Base-by-base conservation (phyloP, 2,797 vertebrate genomes). In the Scyliorhinus canicula region DNA sequence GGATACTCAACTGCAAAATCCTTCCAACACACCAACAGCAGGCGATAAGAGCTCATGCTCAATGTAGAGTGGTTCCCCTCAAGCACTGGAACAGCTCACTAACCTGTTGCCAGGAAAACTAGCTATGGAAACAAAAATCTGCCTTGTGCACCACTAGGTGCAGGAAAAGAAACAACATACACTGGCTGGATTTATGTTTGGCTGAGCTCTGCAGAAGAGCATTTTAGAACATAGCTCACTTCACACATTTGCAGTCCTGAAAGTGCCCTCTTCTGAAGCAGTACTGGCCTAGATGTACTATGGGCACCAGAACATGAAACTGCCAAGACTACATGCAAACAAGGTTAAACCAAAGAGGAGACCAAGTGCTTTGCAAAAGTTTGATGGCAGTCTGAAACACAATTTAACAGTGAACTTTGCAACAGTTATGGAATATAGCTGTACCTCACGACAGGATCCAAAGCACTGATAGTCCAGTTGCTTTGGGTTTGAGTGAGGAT, bases 401-500 rank as follows among this genome's bases (percentile, higher is more conserved):
- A 21, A 35, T 16, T 3, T 8, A 7, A 40, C 14, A 44, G 40
- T 82, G 40, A 44, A 47, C 77, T 47, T n/a, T 16, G 5, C n/a
- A 79, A 6, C 44, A 26, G 40, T 28, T 55, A 95, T 12, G 35
- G 31, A 35, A 82, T 24, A n/a, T 14, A 7, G 31, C 31, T 91
- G 57, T 63, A 9, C n/a, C 55, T 91, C 35, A 19, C 57, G n/a
- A 91, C 93, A 93, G 65, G 65, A 71, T 93, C 93, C 88, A 91
- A 96, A 96, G 95, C 95, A 95, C 95, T 95, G 96, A 95, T 47
- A 84, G 60, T 63, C 79, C 95, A 95, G 95, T 60, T 95, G 91
- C 96, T 95, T 96, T 95, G 95, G 96, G 96, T 96, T 96, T 95
- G 93, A 95, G 96, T 95, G 95, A 96, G 96, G 95, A 44, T n/a